Evolutionary conservation across 2,888 invertebrate species (phyloP).

Genomic region (Drosophila subquinaria): DNA sequence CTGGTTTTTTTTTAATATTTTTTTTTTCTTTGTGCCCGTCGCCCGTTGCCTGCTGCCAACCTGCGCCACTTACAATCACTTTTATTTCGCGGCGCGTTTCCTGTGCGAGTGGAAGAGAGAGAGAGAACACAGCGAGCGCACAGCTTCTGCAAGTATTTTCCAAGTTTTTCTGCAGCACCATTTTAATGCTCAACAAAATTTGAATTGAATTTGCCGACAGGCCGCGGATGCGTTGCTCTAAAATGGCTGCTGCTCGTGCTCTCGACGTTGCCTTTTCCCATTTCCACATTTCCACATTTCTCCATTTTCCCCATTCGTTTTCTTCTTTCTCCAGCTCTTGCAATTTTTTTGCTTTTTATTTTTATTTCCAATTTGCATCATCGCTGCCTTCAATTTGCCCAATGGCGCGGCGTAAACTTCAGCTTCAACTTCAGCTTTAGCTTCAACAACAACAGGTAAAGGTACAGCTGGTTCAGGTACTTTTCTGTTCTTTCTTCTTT

Average conservation of each 20-base stretch:
- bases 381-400: constrained; percentile 69
- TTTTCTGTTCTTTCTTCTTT: not conserved
- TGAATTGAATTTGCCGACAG: constrained; percentile 80
- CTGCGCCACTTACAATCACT: constrained; percentile 76
- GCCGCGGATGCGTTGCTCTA: constrained; percentile 53
- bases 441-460: constrained; percentile 26
- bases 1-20: constrained; percentile 28
- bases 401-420: constrained; percentile 49
- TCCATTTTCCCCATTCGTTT: not conserved
- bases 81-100: constrained; percentile 71
- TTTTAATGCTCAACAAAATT: constrained; percentile 80
- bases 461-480: constrained; percentile 39
- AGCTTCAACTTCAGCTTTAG: constrained; percentile 27
- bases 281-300: too few relatives aligned
- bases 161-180: constrained; percentile 58
- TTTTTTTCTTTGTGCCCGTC: constrained; percentile 39
- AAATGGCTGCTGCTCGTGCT: constrained; percentile 36
- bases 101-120: constrained; percentile 13
- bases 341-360: constrained; percentile 3
- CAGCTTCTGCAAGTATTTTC: constrained; percentile 40
- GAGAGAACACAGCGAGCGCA: not conserved
- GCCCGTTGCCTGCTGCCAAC: constrained; percentile 14
- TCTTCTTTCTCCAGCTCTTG: constrained; percentile 9
- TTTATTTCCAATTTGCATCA: constrained; percentile 74
- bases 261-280: not conserved